Evolutionary conservation across 1,140 invertebrate species (phyloP).

Genomic region (Lithobius niger): DNA sequence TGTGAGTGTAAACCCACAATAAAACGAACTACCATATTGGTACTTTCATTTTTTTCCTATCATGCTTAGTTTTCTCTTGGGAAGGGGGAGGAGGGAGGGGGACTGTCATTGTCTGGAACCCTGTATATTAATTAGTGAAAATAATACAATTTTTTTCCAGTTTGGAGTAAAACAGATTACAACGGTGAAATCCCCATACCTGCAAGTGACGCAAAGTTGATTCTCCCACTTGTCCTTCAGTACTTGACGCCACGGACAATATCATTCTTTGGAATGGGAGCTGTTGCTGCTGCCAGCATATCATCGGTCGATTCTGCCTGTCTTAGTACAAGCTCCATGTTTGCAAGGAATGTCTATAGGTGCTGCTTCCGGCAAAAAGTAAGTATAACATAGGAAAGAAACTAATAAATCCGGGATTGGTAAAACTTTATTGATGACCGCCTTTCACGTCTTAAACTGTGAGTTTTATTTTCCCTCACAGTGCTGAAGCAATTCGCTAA

Average conservation of each 20-base stretch:
- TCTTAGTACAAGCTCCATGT: conserved; percentile 93
- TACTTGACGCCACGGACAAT: conserved; percentile 87
- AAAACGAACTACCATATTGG: background rate
- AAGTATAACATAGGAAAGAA: too few relatives aligned
- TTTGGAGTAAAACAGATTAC: conserved; percentile 85
- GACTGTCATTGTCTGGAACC: too few relatives aligned
- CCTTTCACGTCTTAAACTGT: too few relatives aligned
- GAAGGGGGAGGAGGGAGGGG: too few relatives aligned
- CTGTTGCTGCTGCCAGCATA: conserved; percentile 97
- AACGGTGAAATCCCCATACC: conserved; percentile 47
- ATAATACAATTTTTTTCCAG: conserved; percentile 36
- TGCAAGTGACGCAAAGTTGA: conserved; percentile 70
- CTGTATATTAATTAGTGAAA: conserved; percentile 6
- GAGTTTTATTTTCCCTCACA: too few relatives aligned
- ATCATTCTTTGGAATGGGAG: conserved; percentile 90
- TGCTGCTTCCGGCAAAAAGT: conserved; percentile 85
- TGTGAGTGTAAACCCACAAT: too few relatives aligned
- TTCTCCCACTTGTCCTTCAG: conserved; percentile 91
- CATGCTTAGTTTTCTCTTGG: too few relatives aligned
- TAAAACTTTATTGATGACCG: too few relatives aligned
- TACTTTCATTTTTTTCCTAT: too few relatives aligned
- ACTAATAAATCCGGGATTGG: too few relatives aligned
- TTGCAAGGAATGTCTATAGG: conserved; percentile 94
- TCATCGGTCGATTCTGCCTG: conserved; percentile 96
- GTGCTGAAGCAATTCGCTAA: too few relatives aligned